Evolutionary conservation across 37 sponge, comb jelly and placozoan species (phyloP).

Genomic region (Haliclona indistincta): DNA sequence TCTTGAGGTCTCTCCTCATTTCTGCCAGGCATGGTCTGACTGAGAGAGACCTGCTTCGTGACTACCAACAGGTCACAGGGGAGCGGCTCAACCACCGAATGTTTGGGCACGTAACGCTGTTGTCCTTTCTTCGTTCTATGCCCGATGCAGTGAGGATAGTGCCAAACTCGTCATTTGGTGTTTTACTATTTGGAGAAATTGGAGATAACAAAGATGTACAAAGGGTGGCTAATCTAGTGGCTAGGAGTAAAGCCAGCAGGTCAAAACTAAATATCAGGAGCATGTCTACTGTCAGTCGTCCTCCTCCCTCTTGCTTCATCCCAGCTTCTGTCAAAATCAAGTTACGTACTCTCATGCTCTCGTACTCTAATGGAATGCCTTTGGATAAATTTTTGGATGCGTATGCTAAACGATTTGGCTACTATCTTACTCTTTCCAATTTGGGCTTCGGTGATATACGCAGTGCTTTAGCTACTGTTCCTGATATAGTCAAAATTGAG

Average conservation of each 20-base stretch:
- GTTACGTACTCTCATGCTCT: constrained; percentile 29
- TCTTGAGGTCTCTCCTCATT: constrained; percentile 37
- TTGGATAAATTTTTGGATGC: constrained; percentile 35
- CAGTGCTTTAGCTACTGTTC: constrained; percentile 10
- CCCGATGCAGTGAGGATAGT: constrained; percentile 28
- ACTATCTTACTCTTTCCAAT: constrained; percentile 4
- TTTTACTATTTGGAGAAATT: constrained; percentile 21
- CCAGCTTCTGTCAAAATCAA: constrained; percentile 24
- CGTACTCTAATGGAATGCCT: constrained; percentile 50
- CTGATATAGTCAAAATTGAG: constrained; percentile 28
- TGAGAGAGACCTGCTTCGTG: constrained; percentile 19
- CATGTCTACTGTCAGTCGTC: neutral
- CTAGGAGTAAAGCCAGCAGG: constrained; percentile 13
- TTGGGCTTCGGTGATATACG: constrained; percentile 38
- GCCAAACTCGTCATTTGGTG: neutral
- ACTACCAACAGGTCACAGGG: constrained; percentile 31
- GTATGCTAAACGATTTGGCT: constrained; percentile 47
- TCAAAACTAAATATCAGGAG: neutral
- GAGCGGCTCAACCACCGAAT: constrained; percentile 13
- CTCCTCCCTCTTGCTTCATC: neutral
- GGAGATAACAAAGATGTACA: constrained; percentile 10
- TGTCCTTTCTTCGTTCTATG: constrained; percentile 20
- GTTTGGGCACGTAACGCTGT: constrained; percentile 33
- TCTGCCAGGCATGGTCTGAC: constrained; percentile 55
- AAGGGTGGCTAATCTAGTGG: constrained; percentile 36